Evolutionary conservation across 1,140 invertebrate genomes (phyloP).

Genomic region (Drosophila burlai): DNA sequence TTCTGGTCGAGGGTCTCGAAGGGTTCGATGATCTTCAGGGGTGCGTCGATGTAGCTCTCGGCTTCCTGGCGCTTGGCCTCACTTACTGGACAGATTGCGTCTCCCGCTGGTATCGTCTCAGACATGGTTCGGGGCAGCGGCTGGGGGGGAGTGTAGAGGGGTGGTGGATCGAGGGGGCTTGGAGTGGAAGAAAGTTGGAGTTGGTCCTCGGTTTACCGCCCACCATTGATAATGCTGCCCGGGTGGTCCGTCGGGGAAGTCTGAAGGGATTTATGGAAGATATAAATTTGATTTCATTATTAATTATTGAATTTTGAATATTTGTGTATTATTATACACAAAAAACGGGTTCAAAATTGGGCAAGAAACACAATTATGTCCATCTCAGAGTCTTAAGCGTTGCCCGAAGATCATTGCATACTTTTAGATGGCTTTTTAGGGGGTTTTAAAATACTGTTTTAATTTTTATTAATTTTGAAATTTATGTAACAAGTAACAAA

Average conservation of each 20-base stretch:
- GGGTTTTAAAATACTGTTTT: no score
- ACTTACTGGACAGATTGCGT: slow-evolving; percentile 34
- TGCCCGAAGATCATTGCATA: no score
- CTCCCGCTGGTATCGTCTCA: slow-evolving; percentile 42
- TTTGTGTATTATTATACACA: not conserved
- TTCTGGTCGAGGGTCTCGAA: slow-evolving; percentile 29
- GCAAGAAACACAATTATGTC: no score
- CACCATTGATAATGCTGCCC: slow-evolving; percentile 61
- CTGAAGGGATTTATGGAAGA: not conserved
- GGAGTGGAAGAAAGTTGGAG: slow-evolving; percentile 68
- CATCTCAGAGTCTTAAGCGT: no score
- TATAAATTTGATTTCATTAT: not conserved
- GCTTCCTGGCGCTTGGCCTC: slow-evolving; percentile 20
- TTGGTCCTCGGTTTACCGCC: slow-evolving; percentile 36
- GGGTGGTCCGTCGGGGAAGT: slow-evolving; percentile 37
- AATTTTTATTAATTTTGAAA: no score
- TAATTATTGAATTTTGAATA: not conserved
- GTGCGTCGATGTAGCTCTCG: slow-evolving; percentile 31
- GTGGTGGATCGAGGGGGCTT: slow-evolving; percentile 47
- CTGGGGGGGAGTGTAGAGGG: slow-evolving; percentile 19
- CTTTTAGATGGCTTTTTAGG: no score
- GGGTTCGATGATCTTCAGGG: slow-evolving; percentile 56
- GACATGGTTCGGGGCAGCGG: slow-evolving; percentile 55
- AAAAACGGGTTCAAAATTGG: no score
- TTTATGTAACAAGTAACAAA: no score